Base-by-base conservation (phyloP, 2,113 vertebrate species). In the Poeciliopsis retropinna region DNA sequence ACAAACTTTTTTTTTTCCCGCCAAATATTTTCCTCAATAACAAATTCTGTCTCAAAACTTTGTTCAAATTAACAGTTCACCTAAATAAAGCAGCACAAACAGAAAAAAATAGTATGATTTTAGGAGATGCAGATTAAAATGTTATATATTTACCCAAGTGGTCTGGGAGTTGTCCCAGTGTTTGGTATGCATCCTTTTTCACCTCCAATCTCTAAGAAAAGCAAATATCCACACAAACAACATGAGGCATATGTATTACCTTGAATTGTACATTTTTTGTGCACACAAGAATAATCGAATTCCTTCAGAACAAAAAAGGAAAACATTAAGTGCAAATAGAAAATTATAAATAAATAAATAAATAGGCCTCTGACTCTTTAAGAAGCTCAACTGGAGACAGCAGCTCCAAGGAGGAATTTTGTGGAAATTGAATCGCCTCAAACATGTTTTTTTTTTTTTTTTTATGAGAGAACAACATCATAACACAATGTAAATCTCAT, bases 161-260 rank as follows among this genome's bases (percentile, higher is more conserved):
- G 4, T 19, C 64, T 28, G 80, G 60, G 54, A 86, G 71, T 64
- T 0, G 0, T 17, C 30, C 9, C 41, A 92, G 76, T 30, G 64
- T 29, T 3, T 68, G 27, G 67, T 90, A 92, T 3, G 17, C 0
- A 0, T 80, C 80, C 8, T 4, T 30, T 0, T 14, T 39, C 57
- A 91, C 82, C 28, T 67, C 7, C 2, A 83, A 9, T 0, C 0
- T 75, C 90, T 91, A 51, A 29, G 67, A 82, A 39, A 77, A 27
- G 17, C 2, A 71, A 70, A 60, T 17, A 67, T 8, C 10, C 22
- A 70, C 2, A 34, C 22, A 60, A 57, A 57, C 19, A n/a, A 7
- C 51, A n/a, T n/a, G 25, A 57, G 22, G 15, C 22, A 19, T 54
- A 25, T 10, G 5, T n/a, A 57, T n/a, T n/a, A 25, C 25, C 8